A percentile compares a stretch with the other conserved stretches of the same genome.
These are phyloP conservation scores for Hylaeus volcanicus DNA, from an alignment of 1,140 invertebrate species.

Conservation along the genomic window DNA sequence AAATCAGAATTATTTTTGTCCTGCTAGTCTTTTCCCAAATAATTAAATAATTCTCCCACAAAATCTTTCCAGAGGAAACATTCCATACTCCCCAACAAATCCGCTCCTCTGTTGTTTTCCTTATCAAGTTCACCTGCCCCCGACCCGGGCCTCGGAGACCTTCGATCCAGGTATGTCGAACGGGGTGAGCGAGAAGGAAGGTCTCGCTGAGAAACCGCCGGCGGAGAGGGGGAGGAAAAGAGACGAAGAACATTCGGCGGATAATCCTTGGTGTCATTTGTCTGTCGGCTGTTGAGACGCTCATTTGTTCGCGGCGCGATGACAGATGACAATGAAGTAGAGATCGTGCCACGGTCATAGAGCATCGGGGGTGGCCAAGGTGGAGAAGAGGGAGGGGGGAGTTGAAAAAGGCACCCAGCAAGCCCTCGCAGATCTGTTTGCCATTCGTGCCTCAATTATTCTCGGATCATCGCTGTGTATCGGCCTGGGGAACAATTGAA, in stretches of 20 bases:
- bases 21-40: too few species aligned
- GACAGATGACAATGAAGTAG: slow-evolving; percentile 80
- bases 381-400: background rate
- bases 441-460: slow-evolving; percentile 78
- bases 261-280: slow-evolving; percentile 78
- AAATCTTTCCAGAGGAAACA: too few species aligned
- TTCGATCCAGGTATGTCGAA: background rate
- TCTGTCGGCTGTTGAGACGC: slow-evolving; percentile 71
- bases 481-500: slow-evolving; percentile 65
- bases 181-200: slow-evolving; percentile 20
- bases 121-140: too few species aligned
- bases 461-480: slow-evolving; percentile 79
- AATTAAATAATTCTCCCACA: too few species aligned
- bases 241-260: slow-evolving; percentile 68
- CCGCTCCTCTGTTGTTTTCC: too few species aligned
- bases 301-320: slow-evolving; percentile 78
- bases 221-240: slow-evolving; percentile 26
- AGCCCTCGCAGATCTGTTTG: slow-evolving; percentile 73
- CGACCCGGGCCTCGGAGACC: too few species aligned
- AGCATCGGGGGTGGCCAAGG: slow-evolving; percentile 13
- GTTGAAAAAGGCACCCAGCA: background rate
- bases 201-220: background rate
- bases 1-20: too few species aligned
- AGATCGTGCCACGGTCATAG: slow-evolving; percentile 55
- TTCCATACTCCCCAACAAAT: too few species aligned